phyloP scores from a whole-genome alignment of 2,113 vertebrate species.

The Orycteropus afer region DNA sequence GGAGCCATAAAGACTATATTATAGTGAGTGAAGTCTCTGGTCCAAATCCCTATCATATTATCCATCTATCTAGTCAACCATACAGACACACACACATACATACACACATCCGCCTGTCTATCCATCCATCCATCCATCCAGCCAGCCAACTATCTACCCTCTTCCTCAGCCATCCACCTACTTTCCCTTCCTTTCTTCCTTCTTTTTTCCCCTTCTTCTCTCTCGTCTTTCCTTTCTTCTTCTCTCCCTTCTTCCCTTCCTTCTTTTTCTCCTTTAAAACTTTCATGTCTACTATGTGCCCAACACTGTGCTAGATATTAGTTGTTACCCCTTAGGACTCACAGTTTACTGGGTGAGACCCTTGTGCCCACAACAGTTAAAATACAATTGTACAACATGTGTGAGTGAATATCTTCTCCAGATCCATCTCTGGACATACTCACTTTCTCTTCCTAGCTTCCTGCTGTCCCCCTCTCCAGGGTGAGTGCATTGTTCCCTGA shows the following conservation, averaged over 20 bases:
- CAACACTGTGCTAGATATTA: no score
- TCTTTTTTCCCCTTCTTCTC: neutral
- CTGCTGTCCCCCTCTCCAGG: neutral
- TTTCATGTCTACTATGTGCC: neutral
- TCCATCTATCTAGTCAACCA: neutral
- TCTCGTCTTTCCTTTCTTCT: neutral
- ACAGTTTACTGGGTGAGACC: neutral
- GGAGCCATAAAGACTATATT: neutral
- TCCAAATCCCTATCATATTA: neutral
- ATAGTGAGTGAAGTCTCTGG: neutral
- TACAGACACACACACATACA: rapidly evolving
- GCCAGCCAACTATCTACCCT: neutral
- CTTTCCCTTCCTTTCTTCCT: neutral
- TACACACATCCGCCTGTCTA: no score
- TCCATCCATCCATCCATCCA: neutral
- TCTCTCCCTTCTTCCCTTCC: neutral
- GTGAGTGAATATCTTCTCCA: neutral
- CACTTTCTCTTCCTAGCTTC: neutral
- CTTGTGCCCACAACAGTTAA: neutral
- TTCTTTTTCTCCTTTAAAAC: neutral
- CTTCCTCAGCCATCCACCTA: neutral
- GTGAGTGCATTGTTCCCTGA: neutral
- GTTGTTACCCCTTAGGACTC: neutral
- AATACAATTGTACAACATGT: no score
- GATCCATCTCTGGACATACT: neutral